These are phyloP conservation scores for Parnassius mnemosyne DNA, from an alignment of 2,888 invertebrate genomes.

Conservation along the genomic window DNA sequence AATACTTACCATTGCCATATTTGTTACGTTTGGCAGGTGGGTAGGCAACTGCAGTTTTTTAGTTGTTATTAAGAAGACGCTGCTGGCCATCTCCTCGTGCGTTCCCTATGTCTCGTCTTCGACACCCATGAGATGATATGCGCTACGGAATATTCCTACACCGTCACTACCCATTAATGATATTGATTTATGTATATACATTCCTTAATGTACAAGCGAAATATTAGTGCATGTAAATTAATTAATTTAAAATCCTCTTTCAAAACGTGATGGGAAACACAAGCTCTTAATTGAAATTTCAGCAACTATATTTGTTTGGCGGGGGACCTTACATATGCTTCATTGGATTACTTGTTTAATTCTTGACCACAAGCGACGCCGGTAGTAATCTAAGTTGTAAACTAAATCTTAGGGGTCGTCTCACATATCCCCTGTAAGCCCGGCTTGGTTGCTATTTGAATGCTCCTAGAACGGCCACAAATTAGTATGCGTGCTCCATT, in stretches of 20 bases:
- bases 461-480: slow-evolving; percentile 70
- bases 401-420: slow-evolving; percentile 75
- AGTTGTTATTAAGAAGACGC: too few relatives aligned
- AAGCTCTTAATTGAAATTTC: slow-evolving; percentile 41
- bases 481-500: slow-evolving; percentile 78
- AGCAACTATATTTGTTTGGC: slow-evolving; percentile 48
- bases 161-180: too few relatives aligned
- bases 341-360: slow-evolving; percentile 74
- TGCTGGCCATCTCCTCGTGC: too few relatives aligned
- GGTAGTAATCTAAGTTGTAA: slow-evolving; percentile 76
- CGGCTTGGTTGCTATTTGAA: slow-evolving; percentile 71
- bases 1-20: too few relatives aligned
- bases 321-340: slow-evolving; percentile 55
- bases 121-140: too few relatives aligned
- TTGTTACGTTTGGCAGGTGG: too few relatives aligned
- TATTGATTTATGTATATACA: too few relatives aligned
- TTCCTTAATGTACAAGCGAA: too few relatives aligned
- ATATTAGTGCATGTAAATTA: slow-evolving; percentile 19
- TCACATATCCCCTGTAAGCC: slow-evolving; percentile 77
- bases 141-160: too few relatives aligned
- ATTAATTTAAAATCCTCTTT: slow-evolving; percentile 6
- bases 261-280: background rate
- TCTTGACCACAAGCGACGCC: slow-evolving; percentile 67
- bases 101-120: too few relatives aligned
- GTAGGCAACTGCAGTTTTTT: too few relatives aligned